A percentile compares a stretch with the other conserved stretches of the same genome.
phyloP scores from a whole-genome alignment of 2,797 vertebrate genomes.

The Parauchenoglanis punctatus region DNA sequence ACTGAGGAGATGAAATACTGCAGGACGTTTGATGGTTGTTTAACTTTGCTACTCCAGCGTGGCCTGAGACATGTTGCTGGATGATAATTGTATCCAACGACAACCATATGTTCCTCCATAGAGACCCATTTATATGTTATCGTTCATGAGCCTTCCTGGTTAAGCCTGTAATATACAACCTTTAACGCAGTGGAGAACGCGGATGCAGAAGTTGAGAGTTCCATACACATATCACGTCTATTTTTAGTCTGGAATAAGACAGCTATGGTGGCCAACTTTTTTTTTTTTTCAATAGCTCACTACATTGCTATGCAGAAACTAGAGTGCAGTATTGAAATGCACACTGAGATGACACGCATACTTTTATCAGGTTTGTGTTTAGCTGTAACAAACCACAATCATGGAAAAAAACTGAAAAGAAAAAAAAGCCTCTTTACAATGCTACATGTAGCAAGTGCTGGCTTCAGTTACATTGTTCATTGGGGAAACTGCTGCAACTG shows the following conservation, averaged over 20 bases:
- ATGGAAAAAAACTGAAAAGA: constrained; percentile 14
- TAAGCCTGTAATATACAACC: constrained; percentile 36
- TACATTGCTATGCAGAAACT: constrained; percentile 25
- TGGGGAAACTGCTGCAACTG: constrained; percentile 23
- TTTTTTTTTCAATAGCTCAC: neutral
- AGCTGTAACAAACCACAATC: constrained; percentile 19
- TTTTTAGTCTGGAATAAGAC: constrained; percentile 36
- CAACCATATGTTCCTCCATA: constrained; percentile 37
- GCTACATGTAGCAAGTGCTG: constrained; percentile 43
- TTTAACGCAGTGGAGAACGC: constrained; percentile 20
- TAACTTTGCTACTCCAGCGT: constrained; percentile 27
- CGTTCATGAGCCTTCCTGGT: constrained; percentile 15
- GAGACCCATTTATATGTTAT: constrained; percentile 30
- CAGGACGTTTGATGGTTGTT: constrained; percentile 34
- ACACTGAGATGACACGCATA: constrained; percentile 35
- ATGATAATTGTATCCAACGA: constrained; percentile 16
- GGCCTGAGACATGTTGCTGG: constrained; percentile 28
- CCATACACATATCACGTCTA: neutral
- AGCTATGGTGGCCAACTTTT: constrained; percentile 23
- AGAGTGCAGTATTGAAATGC: constrained; percentile 38
- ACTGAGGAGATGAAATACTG: constrained; percentile 42
- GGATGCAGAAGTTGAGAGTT: constrained; percentile 31
- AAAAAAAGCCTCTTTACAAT: constrained; percentile 6
- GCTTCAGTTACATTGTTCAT: constrained; percentile 26
- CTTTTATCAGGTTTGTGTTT: constrained; percentile 29